Conservation (phyloP, 1,140 invertebrate species). For the Zaprionus taronus region DNA sequence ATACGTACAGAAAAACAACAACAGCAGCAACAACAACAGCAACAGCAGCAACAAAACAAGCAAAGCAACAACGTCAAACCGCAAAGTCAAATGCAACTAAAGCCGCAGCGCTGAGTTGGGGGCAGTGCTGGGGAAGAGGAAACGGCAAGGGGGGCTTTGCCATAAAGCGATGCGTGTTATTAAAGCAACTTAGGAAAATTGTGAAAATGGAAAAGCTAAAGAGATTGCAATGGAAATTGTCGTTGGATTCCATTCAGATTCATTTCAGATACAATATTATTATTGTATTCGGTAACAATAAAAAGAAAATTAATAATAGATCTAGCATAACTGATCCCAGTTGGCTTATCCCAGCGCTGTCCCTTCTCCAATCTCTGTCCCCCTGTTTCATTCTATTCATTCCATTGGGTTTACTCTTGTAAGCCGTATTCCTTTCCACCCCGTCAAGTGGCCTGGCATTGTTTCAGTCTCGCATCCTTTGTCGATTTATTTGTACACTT, state of each 20-base stretch:
- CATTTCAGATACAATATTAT: neutral
- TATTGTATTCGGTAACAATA: neutral
- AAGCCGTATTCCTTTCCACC: constrained; percentile 10
- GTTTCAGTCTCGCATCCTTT: constrained; percentile 61
- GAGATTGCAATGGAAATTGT: neutral
- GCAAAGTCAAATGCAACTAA: constrained; percentile 82
- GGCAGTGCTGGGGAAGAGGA: neutral
- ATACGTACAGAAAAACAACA: constrained; percentile 52
- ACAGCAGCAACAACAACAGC: constrained; percentile 52
- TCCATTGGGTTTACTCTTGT: constrained; percentile 2
- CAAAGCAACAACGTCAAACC: constrained; percentile 76
- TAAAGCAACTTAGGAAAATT: constrained; percentile 51
- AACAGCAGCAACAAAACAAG: constrained; percentile 42
- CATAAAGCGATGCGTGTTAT: constrained; percentile 39
- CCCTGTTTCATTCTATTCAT: neutral
- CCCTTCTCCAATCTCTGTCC: neutral
- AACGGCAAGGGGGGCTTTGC: neutral
- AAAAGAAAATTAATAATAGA: constrained; percentile 29
- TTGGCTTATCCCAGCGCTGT: constrained; percentile 21
- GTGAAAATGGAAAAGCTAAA: constrained; percentile 31
- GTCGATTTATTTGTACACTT: constrained; percentile 79
- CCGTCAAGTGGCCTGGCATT: constrained; percentile 22
- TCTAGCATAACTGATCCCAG: constrained; percentile 17
- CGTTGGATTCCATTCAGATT: neutral
- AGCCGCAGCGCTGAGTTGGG: constrained; percentile 71